Percentiles rank a stretch among this genome's conserved stretches.
phyloP scores from a whole-genome alignment of 2,113 vertebrate species.

The Hydrolagus affinis region DNA sequence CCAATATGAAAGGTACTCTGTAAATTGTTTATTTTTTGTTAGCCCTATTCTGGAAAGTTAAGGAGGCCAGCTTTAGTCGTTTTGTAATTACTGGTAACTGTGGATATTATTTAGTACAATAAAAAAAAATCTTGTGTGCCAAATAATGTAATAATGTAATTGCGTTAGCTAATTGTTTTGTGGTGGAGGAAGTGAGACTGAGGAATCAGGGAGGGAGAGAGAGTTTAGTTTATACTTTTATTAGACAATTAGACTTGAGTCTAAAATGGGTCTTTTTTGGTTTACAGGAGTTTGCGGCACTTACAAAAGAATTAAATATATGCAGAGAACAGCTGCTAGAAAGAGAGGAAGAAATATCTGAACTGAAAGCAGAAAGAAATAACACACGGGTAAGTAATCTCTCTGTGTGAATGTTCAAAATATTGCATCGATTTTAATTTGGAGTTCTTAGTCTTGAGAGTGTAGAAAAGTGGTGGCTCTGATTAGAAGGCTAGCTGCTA shows the following conservation, averaged over 20 bases:
- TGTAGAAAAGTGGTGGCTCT: neutral
- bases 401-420: neutral
- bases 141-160: no score
- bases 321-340: conserved; percentile 91
- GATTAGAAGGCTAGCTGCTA: neutral
- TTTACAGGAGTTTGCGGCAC: conserved; percentile 83
- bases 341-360: conserved; percentile 89
- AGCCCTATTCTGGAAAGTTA: neutral
- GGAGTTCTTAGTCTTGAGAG: neutral
- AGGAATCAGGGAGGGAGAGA: no score
- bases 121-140: no score
- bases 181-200: no score
- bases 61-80: neutral
- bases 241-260: neutral
- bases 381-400: conserved; percentile 77
- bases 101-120: no score
- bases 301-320: conserved; percentile 87
- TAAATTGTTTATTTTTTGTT: neutral
- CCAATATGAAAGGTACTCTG: neutral
- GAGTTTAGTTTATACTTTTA: no score
- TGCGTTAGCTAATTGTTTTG: no score
- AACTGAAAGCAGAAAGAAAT: conserved; percentile 91
- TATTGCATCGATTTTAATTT: neutral
- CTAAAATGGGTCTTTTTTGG: conserved; percentile 34
- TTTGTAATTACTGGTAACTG: neutral